Evolutionary conservation across 2,888 invertebrate genomes (phyloP).

Genomic region (Tipula helvola): DNA sequence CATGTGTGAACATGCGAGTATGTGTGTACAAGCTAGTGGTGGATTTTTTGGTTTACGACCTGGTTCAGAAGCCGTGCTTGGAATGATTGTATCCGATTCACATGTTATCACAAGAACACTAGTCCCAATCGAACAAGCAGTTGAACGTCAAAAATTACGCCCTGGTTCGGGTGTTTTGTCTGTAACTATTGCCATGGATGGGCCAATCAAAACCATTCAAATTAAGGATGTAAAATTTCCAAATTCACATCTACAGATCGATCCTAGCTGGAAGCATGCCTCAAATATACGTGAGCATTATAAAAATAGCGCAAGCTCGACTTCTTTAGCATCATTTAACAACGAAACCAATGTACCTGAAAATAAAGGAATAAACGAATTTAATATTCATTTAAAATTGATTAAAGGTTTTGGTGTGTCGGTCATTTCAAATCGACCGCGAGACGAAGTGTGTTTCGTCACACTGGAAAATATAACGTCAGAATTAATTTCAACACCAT

Average conservation of each 20-base stretch:
- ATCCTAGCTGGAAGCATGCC: slow-evolving; percentile 32
- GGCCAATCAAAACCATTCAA: slow-evolving; percentile 81
- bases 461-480: slow-evolving; percentile 51
- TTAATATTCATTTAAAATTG: slow-evolving; percentile 35
- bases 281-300: slow-evolving; percentile 24
- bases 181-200: slow-evolving; percentile 74
- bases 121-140: slow-evolving; percentile 66
- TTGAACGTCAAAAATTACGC: slow-evolving; percentile 68
- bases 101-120: slow-evolving; percentile 39
- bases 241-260: slow-evolving; percentile 19
- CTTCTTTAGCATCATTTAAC: background rate
- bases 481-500: slow-evolving; percentile 43
- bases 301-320: background rate
- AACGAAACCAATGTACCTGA: background rate
- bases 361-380: slow-evolving; percentile 12
- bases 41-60: slow-evolving; percentile 45
- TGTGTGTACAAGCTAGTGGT: slow-evolving; percentile 67
- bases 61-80: slow-evolving; percentile 55
- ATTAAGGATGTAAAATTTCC: slow-evolving; percentile 62
- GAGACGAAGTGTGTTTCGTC: slow-evolving; percentile 71
- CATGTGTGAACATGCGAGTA: slow-evolving; percentile 74
- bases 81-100: slow-evolving; percentile 40
- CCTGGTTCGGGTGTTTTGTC: slow-evolving; percentile 86
- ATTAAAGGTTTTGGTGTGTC: slow-evolving; percentile 60
- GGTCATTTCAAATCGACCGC: slow-evolving; percentile 58